These are phyloP conservation scores for Heptranchias perlo DNA, from an alignment of 2,113 vertebrate species.

Conservation along the genomic window DNA sequence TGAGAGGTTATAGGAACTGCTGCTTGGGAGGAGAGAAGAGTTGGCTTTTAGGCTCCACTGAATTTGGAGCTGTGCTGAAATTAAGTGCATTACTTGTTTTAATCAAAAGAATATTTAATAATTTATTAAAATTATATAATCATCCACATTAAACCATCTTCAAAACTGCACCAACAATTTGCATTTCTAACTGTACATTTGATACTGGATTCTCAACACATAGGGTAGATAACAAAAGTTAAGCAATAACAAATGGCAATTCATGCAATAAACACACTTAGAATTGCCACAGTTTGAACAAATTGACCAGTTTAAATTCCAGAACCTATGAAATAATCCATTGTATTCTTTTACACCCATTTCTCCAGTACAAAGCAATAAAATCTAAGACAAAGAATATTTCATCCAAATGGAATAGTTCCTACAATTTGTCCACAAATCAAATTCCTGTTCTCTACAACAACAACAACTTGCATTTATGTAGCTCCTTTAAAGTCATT, in stretches of 20 bases:
- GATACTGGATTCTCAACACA: neutral
- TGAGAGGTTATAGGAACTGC: neutral
- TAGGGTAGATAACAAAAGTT: neutral
- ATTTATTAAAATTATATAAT: neutral
- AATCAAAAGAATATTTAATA: neutral
- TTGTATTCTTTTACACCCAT: neutral
- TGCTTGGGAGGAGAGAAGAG: neutral
- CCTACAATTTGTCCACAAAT: neutral
- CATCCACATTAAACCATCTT: neutral
- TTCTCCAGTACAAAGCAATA: neutral
- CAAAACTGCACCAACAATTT: neutral
- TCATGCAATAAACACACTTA: neutral
- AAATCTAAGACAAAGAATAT: neutral
- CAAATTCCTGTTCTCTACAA: neutral
- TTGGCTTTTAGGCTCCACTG: neutral
- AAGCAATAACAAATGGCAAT: neutral
- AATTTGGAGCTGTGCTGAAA: neutral
- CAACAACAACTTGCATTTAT: no score
- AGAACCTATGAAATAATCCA: neutral
- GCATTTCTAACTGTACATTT: neutral
- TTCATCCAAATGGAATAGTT: neutral
- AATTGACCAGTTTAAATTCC: neutral
- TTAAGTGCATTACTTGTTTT: neutral
- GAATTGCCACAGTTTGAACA: neutral
- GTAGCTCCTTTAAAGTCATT: no score